Evolutionary conservation across 2,113 vertebrate species (phyloP).

Genomic region (Sceloporus tristichus): DNA sequence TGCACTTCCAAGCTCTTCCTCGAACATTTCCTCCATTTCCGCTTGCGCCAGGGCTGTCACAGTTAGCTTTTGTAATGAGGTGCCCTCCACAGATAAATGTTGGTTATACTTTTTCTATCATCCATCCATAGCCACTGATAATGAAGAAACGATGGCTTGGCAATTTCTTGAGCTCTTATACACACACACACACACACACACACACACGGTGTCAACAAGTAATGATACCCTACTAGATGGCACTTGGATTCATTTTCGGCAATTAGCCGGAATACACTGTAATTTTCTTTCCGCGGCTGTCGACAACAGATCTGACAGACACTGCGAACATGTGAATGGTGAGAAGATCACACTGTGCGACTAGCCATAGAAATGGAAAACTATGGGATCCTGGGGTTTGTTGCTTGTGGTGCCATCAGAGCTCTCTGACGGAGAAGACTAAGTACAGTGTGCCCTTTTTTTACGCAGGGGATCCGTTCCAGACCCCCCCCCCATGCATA

Average conservation of each 20-base stretch:
- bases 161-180: background rate
- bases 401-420: too few species aligned
- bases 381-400: too few species aligned
- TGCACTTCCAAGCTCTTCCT: background rate
- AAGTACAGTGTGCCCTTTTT: too few species aligned
- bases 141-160: background rate
- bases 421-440: too few species aligned
- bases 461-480: too few species aligned
- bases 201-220: background rate
- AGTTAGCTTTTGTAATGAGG: background rate
- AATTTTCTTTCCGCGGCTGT: conserved; percentile 22
- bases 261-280: conserved; percentile 17
- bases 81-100: background rate
- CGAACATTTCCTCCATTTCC: background rate
- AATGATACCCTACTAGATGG: background rate
- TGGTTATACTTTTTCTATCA: conserved; percentile 20
- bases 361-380: too few species aligned
- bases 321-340: background rate
- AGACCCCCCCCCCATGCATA: too few species aligned
- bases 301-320: conserved; percentile 18
- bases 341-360: background rate
- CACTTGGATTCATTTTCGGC: conserved; percentile 18
- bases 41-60: background rate
- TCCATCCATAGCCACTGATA: background rate
- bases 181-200: background rate